Base-by-base conservation (phyloP, 1,140 invertebrate genomes). In the Brachionus angularis region DNA sequence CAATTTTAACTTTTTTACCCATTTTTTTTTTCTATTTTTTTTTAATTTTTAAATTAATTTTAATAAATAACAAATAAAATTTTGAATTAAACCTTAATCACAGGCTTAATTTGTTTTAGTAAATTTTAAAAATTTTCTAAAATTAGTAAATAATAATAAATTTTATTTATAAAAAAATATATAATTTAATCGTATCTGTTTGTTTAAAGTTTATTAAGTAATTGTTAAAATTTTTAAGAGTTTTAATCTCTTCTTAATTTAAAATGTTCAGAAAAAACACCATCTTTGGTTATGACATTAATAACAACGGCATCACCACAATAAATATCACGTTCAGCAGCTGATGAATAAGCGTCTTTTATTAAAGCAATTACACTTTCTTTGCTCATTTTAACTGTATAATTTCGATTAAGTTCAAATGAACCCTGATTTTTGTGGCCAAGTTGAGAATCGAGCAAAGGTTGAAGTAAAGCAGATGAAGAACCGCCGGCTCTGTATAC, bases 1-100 rank as follows among this genome's bases (percentile, higher is more conserved):
- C 96, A 81, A 91, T 86, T 88, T 98, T 98, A 0, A 85, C 82
- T 81, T 98, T 98, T 78, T 96, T 96, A 33, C 92, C 93, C 95
- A 98, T 98, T 79, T 83, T 87, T 49, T 61, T 7, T 42, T 39
- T 58, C 53, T 58, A 58, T 39, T 39, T 12, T 25, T n/a, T n/a
- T n/a, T n/a, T n/a, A n/a, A n/a, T n/a, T n/a, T n/a, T n/a, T n/a
- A n/a, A n/a, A n/a, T n/a, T n/a, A n/a, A n/a, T n/a, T n/a, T n/a
- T n/a, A n/a, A n/a, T n/a, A n/a, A n/a, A n/a, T n/a, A n/a, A n/a
- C n/a, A n/a, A n/a, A n/a, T n/a, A n/a, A n/a, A n/a, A n/a, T n/a
- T 39, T 36, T 25, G 10, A 58, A 18, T 58, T 39, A 25, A 39
- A 39, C 25, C 39, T 21, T 39, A 18, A n/a, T n/a, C n/a, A n/a